phyloP scores from a whole-genome alignment of 2,113 vertebrate species.

The Nymphicus hollandicus region DNA sequence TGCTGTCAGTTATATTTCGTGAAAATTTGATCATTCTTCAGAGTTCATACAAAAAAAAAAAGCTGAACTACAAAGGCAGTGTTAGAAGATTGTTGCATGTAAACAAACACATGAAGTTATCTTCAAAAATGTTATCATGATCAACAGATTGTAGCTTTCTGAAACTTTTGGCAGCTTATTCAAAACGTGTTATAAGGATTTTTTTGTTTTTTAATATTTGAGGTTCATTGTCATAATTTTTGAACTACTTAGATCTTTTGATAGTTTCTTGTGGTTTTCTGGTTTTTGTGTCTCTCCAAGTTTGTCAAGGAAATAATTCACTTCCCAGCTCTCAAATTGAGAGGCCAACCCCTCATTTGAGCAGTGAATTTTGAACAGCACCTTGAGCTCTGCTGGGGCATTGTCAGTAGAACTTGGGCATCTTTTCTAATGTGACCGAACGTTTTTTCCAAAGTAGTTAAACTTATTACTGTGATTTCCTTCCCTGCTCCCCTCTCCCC shows the following conservation, averaged over 20 bases:
- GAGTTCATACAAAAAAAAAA: not conserved
- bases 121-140: not conserved
- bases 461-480: not conserved
- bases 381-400: not conserved
- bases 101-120: not conserved
- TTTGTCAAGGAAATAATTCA: not conserved
- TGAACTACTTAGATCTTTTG: not conserved
- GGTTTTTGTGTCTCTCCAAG: not conserved
- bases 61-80: not conserved
- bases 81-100: not conserved
- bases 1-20: not conserved
- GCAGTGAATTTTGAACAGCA: not conserved
- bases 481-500: not conserved
- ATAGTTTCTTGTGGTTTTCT: not conserved
- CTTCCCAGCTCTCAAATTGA: not conserved
- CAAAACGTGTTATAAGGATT: not conserved
- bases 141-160: not conserved
- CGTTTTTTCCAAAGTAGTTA: not conserved
- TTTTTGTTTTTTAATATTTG: not conserved
- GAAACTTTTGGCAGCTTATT: not conserved
- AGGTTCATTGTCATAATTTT: not conserved
- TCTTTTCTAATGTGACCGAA: not conserved
- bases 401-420: not conserved
- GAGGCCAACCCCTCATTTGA: not conserved
- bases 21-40: not conserved